phyloP scores from a whole-genome alignment of 2,797 vertebrate genomes.

The Microhierax caerulescens region DNA sequence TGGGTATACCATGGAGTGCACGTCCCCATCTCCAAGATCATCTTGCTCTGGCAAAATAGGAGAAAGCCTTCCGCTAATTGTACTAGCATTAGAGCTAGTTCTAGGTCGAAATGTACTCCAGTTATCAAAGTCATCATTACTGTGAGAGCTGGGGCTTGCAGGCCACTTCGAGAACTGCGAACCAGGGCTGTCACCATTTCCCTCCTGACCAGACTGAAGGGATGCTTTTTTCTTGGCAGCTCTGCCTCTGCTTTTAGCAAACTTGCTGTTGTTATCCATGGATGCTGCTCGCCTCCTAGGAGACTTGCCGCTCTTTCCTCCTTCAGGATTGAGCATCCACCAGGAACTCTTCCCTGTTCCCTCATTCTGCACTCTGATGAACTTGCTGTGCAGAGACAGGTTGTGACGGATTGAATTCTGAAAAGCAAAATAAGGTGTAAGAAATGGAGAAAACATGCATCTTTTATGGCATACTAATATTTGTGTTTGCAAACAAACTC shows the following conservation, averaged over 20 bases:
- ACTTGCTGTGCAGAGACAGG: conserved; percentile 96
- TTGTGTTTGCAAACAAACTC: background rate
- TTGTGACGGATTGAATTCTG: conserved; percentile 99
- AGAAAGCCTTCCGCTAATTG: conserved; percentile 92
- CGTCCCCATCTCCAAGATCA: conserved; percentile 89
- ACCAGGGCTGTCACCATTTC: conserved; percentile 89
- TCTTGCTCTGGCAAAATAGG: conserved; percentile 96
- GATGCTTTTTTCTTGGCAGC: conserved; percentile 98
- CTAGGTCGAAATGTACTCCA: conserved; percentile 95
- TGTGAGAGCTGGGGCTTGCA: conserved; percentile 96
- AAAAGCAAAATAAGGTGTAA: conserved; percentile 65
- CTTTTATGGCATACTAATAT: background rate
- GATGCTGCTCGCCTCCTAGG: conserved; percentile 93
- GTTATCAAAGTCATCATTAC: conserved; percentile 95
- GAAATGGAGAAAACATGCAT: background rate
- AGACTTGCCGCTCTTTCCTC: conserved; percentile 96
- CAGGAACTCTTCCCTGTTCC: conserved; percentile 99
- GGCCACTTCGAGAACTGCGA: conserved; percentile 97
- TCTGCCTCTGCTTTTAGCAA: conserved; percentile 93
- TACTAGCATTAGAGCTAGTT: conserved; percentile 96
- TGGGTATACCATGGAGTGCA: conserved; percentile 91
- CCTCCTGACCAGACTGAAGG: conserved; percentile 90
- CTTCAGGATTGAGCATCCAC: conserved; percentile 99
- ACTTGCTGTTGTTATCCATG: conserved; percentile 99
- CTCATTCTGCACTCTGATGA: conserved; percentile 96